Evolutionary conservation across 30 jellyfish, hydroid and myxozoan species (phyloP).

Genomic region (Aurelia sp.): DNA sequence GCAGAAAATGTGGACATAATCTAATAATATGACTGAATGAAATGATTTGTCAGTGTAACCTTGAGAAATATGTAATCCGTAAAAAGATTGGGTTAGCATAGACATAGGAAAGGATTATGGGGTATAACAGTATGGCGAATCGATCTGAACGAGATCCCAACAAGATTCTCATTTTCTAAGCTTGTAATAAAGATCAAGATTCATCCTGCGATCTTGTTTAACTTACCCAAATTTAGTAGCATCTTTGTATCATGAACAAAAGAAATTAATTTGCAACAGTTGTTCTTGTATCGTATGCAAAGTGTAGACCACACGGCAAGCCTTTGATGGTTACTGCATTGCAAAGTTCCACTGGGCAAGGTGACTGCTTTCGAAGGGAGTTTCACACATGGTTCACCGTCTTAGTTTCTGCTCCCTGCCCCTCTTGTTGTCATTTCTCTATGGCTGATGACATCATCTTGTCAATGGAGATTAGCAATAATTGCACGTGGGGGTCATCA

Average conservation of each 20-base stretch:
- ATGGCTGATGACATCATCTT: too few relatives aligned
- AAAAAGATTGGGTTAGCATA: constrained; percentile 38
- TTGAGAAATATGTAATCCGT: constrained; percentile 20
- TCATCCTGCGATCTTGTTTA: too few relatives aligned
- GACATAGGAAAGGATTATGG: constrained; percentile 45
- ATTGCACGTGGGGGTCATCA: too few relatives aligned
- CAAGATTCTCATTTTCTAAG: constrained; percentile 28
- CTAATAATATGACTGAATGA: constrained; percentile 28
- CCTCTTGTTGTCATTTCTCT: too few relatives aligned
- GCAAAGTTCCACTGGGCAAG: too few relatives aligned
- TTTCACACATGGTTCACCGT: too few relatives aligned
- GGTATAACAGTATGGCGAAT: constrained; percentile 16
- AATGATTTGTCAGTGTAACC: constrained; percentile 12
- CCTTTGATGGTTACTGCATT: not conserved
- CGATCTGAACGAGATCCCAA: constrained; percentile 3
- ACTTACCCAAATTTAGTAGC: too few relatives aligned
- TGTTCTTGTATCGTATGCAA: not conserved
- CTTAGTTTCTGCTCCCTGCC: too few relatives aligned
- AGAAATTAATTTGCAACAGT: too few relatives aligned
- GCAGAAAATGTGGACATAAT: constrained; percentile 9
- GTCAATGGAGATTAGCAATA: too few relatives aligned
- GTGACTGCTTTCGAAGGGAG: too few relatives aligned
- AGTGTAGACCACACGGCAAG: constrained; percentile 56
- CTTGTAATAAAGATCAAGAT: constrained; percentile 8
- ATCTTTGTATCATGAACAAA: too few relatives aligned